Base-by-base conservation (phyloP, 2,797 vertebrate species). In the Darevskia mixta region DNA sequence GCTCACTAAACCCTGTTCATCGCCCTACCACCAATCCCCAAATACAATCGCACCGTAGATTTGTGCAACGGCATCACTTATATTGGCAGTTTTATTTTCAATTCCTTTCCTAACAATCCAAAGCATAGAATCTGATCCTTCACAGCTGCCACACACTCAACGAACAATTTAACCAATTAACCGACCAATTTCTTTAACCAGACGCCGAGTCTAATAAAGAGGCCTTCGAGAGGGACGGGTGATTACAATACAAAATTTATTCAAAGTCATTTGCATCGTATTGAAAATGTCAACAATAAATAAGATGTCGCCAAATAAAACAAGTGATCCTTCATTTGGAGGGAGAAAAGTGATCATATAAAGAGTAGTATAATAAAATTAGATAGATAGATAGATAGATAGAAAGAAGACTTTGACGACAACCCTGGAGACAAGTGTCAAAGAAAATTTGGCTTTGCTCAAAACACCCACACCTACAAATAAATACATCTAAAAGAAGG, bases 161-260 rank as follows among this genome's bases (percentile, higher is more conserved):
- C 7, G 6, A 27, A 35, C 35, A 41, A 27, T 38, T 35, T 6
- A 81, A 64, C 49, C 3, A 41, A 64, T 38, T 25, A 55, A 43
- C 23, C 20, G 17, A 20, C 35, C 25, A 1, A 27, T 38, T 27
- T 38, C 11, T 49, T 79, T 79, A 45, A 23, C 35, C 29, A 35
- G 32, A 32, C 17, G 32, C 1, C 3, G 6, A 20, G 43, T 55
- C 67, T 4, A 32, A 55, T 4, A 41, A 72, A 80, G 11, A 86
- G 45, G 8, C 9, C 49, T 5, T 18, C 32, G 55, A 35, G 27
- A 83, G 25, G 27, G 29, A 27, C 66, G 69, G 43, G 82, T 95
- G 91, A 89, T 94, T 92, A 89, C 32, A 91, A 89, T 94, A 94
- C 79, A 95, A 88, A 93, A 86, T 94, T 95, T 95, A 95, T 96